Evolutionary conservation across 2,797 vertebrate genomes (phyloP), one percentile per base, ranked within the genome.

Genomic region (Takifugu ocellatus): DNA sequence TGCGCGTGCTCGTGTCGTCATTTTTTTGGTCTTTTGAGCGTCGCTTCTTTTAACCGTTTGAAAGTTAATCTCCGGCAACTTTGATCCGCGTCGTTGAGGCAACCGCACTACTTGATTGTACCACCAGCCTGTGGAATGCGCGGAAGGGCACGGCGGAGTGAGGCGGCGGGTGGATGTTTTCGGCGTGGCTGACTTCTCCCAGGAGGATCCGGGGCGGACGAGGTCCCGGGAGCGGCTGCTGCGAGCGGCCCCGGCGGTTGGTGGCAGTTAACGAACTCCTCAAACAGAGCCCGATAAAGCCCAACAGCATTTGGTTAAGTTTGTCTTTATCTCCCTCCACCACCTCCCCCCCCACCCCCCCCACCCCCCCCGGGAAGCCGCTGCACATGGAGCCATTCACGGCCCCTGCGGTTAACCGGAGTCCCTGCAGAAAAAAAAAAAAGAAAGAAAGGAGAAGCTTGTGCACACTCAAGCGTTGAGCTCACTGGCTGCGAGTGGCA

Each of bases 121-220:
- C 84, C 90, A 87, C 75, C 85, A 81, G 89, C 84, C 89, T 92
- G 87, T 92, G 93, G 93, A 94, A 94, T 94, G 93, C 62, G 93
- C 92, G 93, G 87, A 93, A 54, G 91, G 82, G 88, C 84, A 92
- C 66, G 3, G 27, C 6, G 9, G 0, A 3, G 88, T 85, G 82
- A 53, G 5, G 56, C 62, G 84, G 75, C 66, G 12, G 72, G 75
- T 79, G 82, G 58, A 87, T 90, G 87, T 84, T 90, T 90, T 79
- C 82, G 79, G 70, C 55, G 72, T 83, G 80, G 84, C 70, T 83
- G 76, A 74, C 66, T 84, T 88, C 84, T 83, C 88, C 88, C 82
- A 87, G 90, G 89, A 89, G 81, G 89, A 85, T 83, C 54, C 87
- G 88, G 89, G 86, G 89, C 90, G 88, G 89, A 90, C 82, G 8